Percentiles rank a stretch among this genome's conserved stretches.
Conservation (phyloP, 2,888 invertebrate species). For the Drosophila acutilabella region DNA sequence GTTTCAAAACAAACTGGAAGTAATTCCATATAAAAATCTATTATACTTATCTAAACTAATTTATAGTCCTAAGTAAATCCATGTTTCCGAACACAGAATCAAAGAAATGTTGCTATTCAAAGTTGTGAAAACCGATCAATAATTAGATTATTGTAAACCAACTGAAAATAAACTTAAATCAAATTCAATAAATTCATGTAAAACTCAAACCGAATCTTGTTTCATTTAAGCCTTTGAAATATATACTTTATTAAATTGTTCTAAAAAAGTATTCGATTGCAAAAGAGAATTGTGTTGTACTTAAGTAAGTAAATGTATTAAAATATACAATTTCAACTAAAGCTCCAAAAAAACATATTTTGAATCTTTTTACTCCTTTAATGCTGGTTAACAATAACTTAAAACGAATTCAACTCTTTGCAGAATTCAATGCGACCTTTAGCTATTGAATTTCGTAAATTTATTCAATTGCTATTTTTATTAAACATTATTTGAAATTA, state of each 20-base stretch:
- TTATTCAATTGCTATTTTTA: not conserved
- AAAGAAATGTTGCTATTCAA: conserved; percentile 52
- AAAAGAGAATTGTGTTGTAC: too few species aligned
- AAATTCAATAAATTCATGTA: conserved; percentile 58
- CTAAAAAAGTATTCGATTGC: not conserved
- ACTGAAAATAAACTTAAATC: conserved; percentile 43
- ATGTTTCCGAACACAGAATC: conserved; percentile 24
- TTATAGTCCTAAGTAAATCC: conserved; percentile 10
- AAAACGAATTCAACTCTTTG: not conserved
- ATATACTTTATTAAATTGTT: not conserved
- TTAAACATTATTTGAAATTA: not conserved
- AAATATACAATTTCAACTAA: not conserved
- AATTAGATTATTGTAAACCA: conserved; percentile 75
- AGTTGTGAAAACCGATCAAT: conserved; percentile 82
- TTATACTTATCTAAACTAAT: conserved; percentile 13
- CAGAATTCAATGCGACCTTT: not conserved
- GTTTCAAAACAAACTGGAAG: too few species aligned
- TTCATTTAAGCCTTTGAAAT: not conserved
- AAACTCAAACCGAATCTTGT: conserved; percentile 28
- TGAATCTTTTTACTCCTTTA: not conserved
- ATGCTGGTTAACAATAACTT: not conserved
- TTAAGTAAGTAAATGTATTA: not conserved
- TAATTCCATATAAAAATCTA: too few species aligned
- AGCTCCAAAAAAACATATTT: not conserved
- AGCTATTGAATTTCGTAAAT: not conserved